Evolutionary conservation across 2,797 vertebrate species (phyloP), one percentile per base, ranked within the genome.

Genomic region (Diplodus puntazzo): DNA sequence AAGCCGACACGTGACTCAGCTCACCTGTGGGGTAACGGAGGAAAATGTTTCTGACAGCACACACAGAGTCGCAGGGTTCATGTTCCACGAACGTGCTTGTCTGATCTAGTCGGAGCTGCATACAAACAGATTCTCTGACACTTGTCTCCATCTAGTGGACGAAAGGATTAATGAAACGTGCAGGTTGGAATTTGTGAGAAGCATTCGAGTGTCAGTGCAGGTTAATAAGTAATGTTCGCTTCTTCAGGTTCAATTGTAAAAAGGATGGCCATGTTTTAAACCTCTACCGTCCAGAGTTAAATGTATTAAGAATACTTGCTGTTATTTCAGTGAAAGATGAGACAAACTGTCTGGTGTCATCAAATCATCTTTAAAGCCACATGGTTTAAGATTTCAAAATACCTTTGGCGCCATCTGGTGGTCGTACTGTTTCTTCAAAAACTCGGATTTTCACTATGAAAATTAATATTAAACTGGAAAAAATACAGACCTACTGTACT

Each of bases 111-210:
- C 2, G 7, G 3, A 49, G 49, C 42, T 16, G 0, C 2, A 18
- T 42, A 0, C 1, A 6, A 20, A 18, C 12, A 4, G 10, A 43
- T 77, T 74, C 23, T 16, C 65, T 68, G 74, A 30, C 4, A n/a
- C 20, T 67, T 58, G 63, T 63, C 81, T 71, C 89, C 88, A 84
- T 86, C 91, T 92, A 81, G 87, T 91, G 92, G 88, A 49, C 59
- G 43, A 0, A 2, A n/a, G 0, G 5, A 69, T 1, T 27, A 73
- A 20, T 64, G 12, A 55, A 53, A 2, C 0, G 3, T 14, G 34
- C 0, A 14, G 1, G 2, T 25, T 1, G 13, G 23, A 39, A 18
- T 21, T 5, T 59, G 16, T n/a, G 34, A 23, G 10, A 4, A 23
- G 18, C 21, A 8, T 8, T 27, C 12, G 48, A 18, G 13, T 58